These are phyloP conservation scores for Agrotis ipsilon DNA, from an alignment of 2,888 invertebrate species.

Conservation along the genomic window DNA sequence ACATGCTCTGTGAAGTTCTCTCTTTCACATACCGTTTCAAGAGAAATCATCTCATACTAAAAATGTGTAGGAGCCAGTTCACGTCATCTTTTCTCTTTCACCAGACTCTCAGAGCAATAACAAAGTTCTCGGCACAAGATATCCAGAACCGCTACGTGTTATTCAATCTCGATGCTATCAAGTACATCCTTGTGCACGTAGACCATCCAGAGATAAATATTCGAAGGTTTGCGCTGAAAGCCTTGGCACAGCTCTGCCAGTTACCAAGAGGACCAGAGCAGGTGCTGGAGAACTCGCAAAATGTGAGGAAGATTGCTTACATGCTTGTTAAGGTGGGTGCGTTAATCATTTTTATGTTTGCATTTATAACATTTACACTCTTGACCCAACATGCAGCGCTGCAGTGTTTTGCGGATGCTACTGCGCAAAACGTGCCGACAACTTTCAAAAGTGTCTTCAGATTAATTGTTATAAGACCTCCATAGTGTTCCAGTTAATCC, in stretches of 20 bases:
- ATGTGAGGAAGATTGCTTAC: constrained; percentile 83
- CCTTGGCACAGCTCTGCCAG: constrained; percentile 88
- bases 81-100: neutral
- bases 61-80: neutral
- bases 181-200: constrained; percentile 80
- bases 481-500: too few relatives aligned
- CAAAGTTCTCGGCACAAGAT: constrained; percentile 86
- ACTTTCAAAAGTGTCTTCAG: too few relatives aligned
- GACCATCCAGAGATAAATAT: constrained; percentile 84
- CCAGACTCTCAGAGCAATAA: constrained; percentile 86
- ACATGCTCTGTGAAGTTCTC: too few relatives aligned
- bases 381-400: too few relatives aligned
- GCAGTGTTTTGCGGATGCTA: too few relatives aligned
- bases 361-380: too few relatives aligned
- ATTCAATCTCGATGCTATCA: constrained; percentile 79
- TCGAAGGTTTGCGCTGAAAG: constrained; percentile 88
- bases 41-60: too few relatives aligned
- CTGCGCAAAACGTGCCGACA: too few relatives aligned
- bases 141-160: constrained; percentile 80
- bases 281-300: constrained; percentile 79
- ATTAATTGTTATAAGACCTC: too few relatives aligned
- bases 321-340: constrained; percentile 81
- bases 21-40: too few relatives aligned
- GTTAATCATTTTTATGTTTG: neutral
- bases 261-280: constrained; percentile 86